phyloP scores from a whole-genome alignment of 2,113 vertebrate genomes.

The Dipodomys stephensi region DNA sequence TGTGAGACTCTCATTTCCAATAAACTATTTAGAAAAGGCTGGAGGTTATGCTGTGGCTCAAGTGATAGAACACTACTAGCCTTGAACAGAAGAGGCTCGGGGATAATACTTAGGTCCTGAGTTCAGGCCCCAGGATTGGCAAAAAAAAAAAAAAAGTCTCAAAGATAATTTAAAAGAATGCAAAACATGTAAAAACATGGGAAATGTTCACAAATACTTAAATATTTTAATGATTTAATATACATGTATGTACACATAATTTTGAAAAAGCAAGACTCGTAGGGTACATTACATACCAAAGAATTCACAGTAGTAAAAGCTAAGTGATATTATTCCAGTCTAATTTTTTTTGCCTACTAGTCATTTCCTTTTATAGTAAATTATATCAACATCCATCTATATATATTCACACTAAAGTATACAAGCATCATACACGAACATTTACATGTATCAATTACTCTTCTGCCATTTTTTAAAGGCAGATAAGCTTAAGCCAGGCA shows the following conservation, averaged over 20 bases:
- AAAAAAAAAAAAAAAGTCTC: too few species aligned
- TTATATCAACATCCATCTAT: background rate
- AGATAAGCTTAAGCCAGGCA: too few species aligned
- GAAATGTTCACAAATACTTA: background rate
- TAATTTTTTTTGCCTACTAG: constrained; percentile 32
- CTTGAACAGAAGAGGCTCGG: too few species aligned
- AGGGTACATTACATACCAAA: background rate
- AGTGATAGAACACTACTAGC: too few species aligned
- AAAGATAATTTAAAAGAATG: background rate
- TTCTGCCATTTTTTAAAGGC: background rate
- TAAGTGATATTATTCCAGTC: constrained; percentile 9
- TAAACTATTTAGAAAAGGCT: too few species aligned
- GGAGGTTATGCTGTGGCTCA: too few species aligned
- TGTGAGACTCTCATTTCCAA: too few species aligned
- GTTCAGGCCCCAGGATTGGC: too few species aligned
- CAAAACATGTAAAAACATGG: background rate
- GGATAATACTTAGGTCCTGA: too few species aligned
- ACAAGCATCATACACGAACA: background rate
- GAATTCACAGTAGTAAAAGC: background rate
- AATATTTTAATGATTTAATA: background rate
- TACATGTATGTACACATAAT: background rate
- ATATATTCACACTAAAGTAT: background rate
- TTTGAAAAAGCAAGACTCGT: background rate
- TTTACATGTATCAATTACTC: background rate
- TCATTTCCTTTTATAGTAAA: background rate